Percentiles rank a stretch among this genome's conserved stretches.
Evolutionary conservation across 2,888 invertebrate genomes (phyloP).

Genomic region (Polyploca ridens): DNA sequence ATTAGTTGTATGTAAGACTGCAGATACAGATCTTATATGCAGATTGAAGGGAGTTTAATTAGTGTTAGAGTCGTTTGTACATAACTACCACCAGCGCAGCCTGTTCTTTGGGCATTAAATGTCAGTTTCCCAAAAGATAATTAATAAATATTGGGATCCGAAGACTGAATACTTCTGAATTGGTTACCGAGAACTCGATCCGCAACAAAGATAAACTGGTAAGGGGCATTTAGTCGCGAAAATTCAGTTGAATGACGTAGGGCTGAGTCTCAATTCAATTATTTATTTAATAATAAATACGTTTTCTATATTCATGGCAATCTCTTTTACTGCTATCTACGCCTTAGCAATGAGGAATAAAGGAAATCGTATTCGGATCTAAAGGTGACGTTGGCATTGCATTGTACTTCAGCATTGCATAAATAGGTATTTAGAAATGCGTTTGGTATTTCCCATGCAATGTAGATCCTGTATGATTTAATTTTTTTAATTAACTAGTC

Average conservation of each 20-base stretch:
- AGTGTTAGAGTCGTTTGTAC: constrained; percentile 20
- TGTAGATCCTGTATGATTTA: too few relatives aligned
- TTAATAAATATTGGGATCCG: constrained; percentile 41
- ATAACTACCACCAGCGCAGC: constrained; percentile 25
- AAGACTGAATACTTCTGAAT: constrained; percentile 60
- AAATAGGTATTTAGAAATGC: too few relatives aligned
- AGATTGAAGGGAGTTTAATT: constrained; percentile 14
- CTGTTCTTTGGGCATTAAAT: constrained; percentile 22
- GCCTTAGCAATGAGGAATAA: too few relatives aligned
- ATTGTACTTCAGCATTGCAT: background rate
- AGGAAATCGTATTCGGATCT: background rate
- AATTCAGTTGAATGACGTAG: constrained; percentile 53
- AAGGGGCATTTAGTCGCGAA: constrained; percentile 63
- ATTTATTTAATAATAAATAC: background rate
- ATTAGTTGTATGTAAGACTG: constrained; percentile 43
- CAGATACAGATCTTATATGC: constrained; percentile 25
- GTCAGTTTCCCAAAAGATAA: constrained; percentile 28
- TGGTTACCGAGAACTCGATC: constrained; percentile 70
- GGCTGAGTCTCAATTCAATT: constrained; percentile 29
- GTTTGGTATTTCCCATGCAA: too few relatives aligned
- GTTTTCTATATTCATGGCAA: background rate
- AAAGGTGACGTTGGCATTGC: background rate
- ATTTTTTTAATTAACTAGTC: too few relatives aligned
- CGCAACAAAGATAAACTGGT: constrained; percentile 60
- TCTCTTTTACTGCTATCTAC: background rate